Evolutionary conservation across 2,888 invertebrate species (phyloP).

Genomic region (Eueremaeus valkanovi): DNA sequence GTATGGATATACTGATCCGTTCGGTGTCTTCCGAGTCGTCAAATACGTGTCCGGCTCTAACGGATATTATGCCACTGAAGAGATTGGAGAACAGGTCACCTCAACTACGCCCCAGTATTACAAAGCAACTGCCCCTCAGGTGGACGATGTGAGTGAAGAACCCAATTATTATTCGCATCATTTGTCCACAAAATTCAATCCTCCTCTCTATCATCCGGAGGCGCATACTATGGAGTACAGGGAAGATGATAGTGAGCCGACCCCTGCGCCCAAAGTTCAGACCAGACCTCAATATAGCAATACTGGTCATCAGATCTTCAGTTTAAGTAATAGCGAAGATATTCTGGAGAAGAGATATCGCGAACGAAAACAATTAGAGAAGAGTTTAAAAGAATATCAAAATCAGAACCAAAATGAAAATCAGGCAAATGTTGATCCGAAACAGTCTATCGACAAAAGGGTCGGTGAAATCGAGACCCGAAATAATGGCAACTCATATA

Average conservation of each 20-base stretch:
- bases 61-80: slow-evolving; percentile 41
- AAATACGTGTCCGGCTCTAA: slow-evolving; percentile 40
- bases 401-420: neutral
- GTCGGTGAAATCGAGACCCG: neutral
- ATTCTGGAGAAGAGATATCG: neutral
- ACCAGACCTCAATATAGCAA: neutral
- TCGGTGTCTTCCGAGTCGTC: slow-evolving; percentile 38
- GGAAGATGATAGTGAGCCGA: neutral
- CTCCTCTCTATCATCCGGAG: slow-evolving; percentile 41
- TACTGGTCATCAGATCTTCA: slow-evolving; percentile 11
- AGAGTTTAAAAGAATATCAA: neutral
- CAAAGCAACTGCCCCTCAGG: slow-evolving; percentile 37
- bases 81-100: slow-evolving; percentile 31
- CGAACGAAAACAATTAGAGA: neutral
- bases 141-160: neutral
- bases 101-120: slow-evolving; percentile 32
- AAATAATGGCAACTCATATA: no score
- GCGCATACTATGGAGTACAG: slow-evolving; percentile 16
- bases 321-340: slow-evolving; percentile 27
- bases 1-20: slow-evolving; percentile 42
- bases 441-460: neutral
- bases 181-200: slow-evolving; percentile 39
- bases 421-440: neutral
- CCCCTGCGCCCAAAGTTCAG: neutral
- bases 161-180: neutral